Conservation (phyloP, 2,797 vertebrate species). For the Pangasius sanitwongsei region DNA sequence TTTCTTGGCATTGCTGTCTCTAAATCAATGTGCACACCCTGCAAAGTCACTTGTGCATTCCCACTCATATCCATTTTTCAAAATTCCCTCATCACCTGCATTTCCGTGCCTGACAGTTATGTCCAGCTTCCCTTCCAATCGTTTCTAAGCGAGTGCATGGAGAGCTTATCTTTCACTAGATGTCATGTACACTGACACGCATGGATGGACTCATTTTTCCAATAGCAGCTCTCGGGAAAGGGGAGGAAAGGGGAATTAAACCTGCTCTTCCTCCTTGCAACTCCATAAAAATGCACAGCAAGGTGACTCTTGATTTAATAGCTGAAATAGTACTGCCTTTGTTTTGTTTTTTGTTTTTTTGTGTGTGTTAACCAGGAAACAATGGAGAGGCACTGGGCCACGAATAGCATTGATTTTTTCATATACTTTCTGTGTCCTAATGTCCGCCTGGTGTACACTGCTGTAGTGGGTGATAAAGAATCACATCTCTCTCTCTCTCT, state of each 20-base stretch:
- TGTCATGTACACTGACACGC: constrained; percentile 45
- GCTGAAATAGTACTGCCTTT: constrained; percentile 79
- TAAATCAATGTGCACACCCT: constrained; percentile 7
- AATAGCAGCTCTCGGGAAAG: constrained; percentile 1
- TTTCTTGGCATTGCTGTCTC: background rate
- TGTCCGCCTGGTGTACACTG: constrained; percentile 69
- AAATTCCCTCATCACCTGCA: constrained; percentile 3
- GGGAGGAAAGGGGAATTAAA: constrained; percentile 30
- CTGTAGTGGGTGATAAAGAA: constrained; percentile 29
- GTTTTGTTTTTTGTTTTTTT: constrained; percentile 58
- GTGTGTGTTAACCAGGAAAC: constrained; percentile 36
- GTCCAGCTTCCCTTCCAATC: constrained; percentile 13
- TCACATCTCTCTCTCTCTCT: constrained; percentile 17
- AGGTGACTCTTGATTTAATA: constrained; percentile 82
- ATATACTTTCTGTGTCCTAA: constrained; percentile 82
- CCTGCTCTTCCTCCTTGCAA: constrained; percentile 50
- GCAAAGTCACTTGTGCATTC: constrained; percentile 3
- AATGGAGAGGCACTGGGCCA: constrained; percentile 74
- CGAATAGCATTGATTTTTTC: constrained; percentile 84
- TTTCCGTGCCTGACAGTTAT: constrained; percentile 25
- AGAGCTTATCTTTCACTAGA: constrained; percentile 41
- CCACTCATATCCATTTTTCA: constrained; percentile 25
- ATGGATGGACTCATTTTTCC: constrained; percentile 23
- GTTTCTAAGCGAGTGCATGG: background rate
- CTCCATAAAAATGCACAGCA: constrained; percentile 60